Evolutionary conservation across 2,888 invertebrate species (phyloP).

Genomic region (Corythucha ciliata): DNA sequence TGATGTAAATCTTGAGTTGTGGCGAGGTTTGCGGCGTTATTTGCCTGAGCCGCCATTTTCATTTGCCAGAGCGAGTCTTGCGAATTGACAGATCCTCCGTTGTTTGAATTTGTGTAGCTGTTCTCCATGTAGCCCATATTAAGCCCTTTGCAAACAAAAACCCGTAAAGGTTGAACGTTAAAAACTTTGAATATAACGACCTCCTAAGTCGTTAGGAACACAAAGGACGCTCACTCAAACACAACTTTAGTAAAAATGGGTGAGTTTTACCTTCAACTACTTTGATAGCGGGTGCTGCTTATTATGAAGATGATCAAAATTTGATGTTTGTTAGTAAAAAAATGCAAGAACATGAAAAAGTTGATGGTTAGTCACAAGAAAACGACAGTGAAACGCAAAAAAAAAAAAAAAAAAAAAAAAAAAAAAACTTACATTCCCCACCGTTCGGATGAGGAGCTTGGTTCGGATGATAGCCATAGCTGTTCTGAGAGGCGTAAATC

Average conservation of each 20-base stretch:
- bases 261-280: no score
- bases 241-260: no score
- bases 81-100: constrained; percentile 90
- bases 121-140: constrained; percentile 87
- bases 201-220: no score
- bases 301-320: no score
- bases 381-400: constrained; percentile 9
- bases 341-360: no score
- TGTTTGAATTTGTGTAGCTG: constrained; percentile 86
- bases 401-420: constrained; percentile 21
- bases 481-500: constrained; percentile 73
- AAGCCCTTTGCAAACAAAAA: constrained; percentile 51
- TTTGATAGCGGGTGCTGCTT: no score
- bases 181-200: no score
- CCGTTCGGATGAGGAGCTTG: constrained; percentile 57
- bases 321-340: no score
- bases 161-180: constrained; percentile 17
- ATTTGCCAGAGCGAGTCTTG: constrained; percentile 92
- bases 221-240: no score
- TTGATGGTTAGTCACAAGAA: not conserved
- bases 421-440: constrained; percentile 64
- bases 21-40: constrained; percentile 51
- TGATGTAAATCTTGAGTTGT: constrained; percentile 35
- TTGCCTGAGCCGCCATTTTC: constrained; percentile 69
- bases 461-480: constrained; percentile 72